Base-by-base conservation (phyloP, 2,888 invertebrate species). In the Lithophane semibrunnea region DNA sequence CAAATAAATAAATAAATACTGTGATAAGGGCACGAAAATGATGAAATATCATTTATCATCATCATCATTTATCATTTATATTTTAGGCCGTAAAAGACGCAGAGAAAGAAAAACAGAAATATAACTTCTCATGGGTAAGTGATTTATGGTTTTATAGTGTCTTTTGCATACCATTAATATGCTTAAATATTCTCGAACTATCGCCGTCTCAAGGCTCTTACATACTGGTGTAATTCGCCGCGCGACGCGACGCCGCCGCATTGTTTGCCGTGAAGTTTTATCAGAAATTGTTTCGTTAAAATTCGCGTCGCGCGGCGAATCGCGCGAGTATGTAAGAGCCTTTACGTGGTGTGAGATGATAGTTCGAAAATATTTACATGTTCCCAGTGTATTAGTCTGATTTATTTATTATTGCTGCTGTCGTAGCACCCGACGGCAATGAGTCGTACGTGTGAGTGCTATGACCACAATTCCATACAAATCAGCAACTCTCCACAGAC, bases 51-150 rank as follows among this genome's bases (percentile, higher is more conserved):
- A 21, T 21, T 54, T 54, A 21, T 54, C 21, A 21, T 52, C 52
- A 54, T 18, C 52, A 52, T 47, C 47, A 13, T 10, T 61, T 42
- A 37, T 16, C n/a, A 47, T 66, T 47, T 71, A 42, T 49, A 72
- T 72, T 72, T 72, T 49, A 72, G 72, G 13, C 0, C 18, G 0
- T 0, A 9, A 16, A 49, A 5, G 49, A 4, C n/a, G 9, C 37
- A 37, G 5, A 5, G 13, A 49, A 24, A 37, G 9, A 72, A 24
- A 49, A 24, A 5, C 49, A 49, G 24, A 72, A 73, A 42, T 72
- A 24, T 72, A 73, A 72, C 37, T 42, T 73, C 7, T 72, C 72
- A 21, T 72, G 72, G 72, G 72, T 72, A 72, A 72, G 72, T 72
- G 49, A 72, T 37, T 21, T 67, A 67, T 29, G 29, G 21, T 29